Percentiles rank a stretch among this genome's conserved stretches.
phyloP scores from a whole-genome alignment of 92 coral and sea anemone genomes.

The Umimayanthus kanabou region DNA sequence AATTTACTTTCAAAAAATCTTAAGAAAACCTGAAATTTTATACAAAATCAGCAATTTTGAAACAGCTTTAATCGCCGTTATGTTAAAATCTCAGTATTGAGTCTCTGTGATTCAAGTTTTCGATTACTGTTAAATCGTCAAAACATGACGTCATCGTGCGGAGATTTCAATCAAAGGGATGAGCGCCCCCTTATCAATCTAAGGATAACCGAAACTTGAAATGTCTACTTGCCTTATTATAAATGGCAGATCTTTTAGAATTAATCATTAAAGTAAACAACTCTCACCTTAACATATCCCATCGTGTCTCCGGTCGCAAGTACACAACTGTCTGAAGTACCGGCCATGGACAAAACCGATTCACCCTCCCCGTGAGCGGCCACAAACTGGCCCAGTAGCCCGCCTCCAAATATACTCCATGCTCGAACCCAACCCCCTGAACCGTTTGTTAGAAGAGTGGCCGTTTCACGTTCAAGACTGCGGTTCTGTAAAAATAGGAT shows the following conservation, averaged over 20 bases:
- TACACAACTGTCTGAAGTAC: constrained; percentile 69
- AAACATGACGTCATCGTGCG: no score
- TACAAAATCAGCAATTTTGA: no score
- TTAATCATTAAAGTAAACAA: background rate
- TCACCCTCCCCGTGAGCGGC: constrained; percentile 80
- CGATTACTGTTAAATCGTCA: no score
- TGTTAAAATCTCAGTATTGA: no score
- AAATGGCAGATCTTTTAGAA: no score
- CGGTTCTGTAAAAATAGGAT: constrained; percentile 84
- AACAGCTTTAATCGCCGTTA: no score
- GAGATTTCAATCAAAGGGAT: no score
- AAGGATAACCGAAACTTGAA: background rate
- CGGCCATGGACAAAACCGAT: constrained; percentile 79
- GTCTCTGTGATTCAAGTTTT: no score
- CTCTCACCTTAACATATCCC: constrained; percentile 78
- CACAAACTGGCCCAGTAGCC: constrained; percentile 83
- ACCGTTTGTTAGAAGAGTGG: constrained; percentile 86
- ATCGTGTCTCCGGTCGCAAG: constrained; percentile 88
- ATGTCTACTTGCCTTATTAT: background rate
- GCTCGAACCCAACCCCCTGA: constrained; percentile 90
- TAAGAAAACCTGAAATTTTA: no score
- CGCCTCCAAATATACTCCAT: constrained; percentile 89
- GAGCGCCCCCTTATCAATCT: no score
- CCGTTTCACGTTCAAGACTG: constrained; percentile 72
- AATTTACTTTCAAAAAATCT: no score